Percentiles rank a stretch among this genome's conserved stretches.
Conservation (phyloP, 2,113 vertebrate species). For the Phoenicopterus ruber region DNA sequence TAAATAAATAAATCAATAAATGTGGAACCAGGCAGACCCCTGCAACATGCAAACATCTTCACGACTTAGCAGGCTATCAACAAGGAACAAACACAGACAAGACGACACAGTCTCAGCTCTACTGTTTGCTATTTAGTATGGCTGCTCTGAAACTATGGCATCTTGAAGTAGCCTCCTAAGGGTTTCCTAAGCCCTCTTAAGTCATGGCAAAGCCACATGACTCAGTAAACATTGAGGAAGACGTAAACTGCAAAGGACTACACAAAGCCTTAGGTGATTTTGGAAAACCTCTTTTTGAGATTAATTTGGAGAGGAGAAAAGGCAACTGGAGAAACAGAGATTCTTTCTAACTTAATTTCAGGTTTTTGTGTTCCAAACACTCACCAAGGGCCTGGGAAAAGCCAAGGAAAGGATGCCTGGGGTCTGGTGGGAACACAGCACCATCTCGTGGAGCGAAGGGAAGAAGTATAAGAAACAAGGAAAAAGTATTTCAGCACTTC, state of each 20-base stretch:
- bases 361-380: neutral
- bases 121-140: neutral
- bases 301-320: slow-evolving; percentile 30
- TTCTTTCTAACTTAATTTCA: slow-evolving; percentile 44
- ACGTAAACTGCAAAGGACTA: neutral
- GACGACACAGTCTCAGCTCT: neutral
- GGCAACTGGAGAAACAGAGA: neutral
- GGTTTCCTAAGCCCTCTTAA: neutral
- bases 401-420: no score
- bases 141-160: neutral
- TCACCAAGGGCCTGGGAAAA: neutral
- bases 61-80: neutral
- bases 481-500: neutral
- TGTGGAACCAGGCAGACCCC: neutral
- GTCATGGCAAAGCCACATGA: neutral
- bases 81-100: neutral
- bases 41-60: neutral
- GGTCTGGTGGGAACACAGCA: slow-evolving; percentile 55
- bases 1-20: neutral
- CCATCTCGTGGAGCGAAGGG: slow-evolving; percentile 66
- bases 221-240: neutral
- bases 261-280: slow-evolving; percentile 25
- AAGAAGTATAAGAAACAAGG: neutral
- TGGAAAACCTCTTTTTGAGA: slow-evolving; percentile 28
- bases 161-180: neutral